A percentile compares a stretch with the other conserved stretches of the same genome.
phyloP scores from a whole-genome alignment of 2,113 vertebrate genomes.

The Megaceryle torquata region DNA sequence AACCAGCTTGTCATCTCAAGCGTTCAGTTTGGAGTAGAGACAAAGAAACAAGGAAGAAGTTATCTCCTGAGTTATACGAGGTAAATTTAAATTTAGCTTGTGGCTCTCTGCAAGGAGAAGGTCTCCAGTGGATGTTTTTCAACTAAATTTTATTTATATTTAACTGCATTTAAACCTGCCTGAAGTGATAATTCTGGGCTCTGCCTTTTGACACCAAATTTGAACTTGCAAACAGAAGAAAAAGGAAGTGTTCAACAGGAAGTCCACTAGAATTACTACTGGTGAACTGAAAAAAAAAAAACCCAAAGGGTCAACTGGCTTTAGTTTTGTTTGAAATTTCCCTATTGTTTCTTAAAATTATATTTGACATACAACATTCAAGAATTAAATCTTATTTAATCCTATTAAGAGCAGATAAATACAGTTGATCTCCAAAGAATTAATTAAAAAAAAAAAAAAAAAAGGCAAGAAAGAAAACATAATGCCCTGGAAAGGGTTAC shows the following conservation, averaged over 20 bases:
- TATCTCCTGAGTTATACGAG: neutral
- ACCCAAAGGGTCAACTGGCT: neutral
- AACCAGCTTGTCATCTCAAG: neutral
- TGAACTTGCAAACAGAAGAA: neutral
- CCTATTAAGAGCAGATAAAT: neutral
- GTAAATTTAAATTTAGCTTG: neutral
- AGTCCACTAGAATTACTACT: neutral
- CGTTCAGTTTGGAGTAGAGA: neutral
- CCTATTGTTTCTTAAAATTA: neutral
- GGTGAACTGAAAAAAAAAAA: neutral
- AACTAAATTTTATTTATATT: neutral
- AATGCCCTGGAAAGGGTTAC: neutral
- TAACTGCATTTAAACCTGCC: neutral
- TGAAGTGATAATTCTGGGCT: neutral
- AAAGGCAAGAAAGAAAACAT: neutral
- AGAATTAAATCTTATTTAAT: neutral
- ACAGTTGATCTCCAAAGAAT: neutral
- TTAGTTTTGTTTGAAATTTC: neutral
- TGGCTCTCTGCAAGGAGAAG: neutral
- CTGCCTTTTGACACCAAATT: neutral
- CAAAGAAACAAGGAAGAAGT: neutral
- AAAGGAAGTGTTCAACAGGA: neutral
- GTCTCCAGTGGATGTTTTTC: neutral
- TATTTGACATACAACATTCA: neutral
- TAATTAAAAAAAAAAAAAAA: neutral